phyloP scores from a whole-genome alignment of 2,113 vertebrate species.

The Pachyramphus minor region DNA sequence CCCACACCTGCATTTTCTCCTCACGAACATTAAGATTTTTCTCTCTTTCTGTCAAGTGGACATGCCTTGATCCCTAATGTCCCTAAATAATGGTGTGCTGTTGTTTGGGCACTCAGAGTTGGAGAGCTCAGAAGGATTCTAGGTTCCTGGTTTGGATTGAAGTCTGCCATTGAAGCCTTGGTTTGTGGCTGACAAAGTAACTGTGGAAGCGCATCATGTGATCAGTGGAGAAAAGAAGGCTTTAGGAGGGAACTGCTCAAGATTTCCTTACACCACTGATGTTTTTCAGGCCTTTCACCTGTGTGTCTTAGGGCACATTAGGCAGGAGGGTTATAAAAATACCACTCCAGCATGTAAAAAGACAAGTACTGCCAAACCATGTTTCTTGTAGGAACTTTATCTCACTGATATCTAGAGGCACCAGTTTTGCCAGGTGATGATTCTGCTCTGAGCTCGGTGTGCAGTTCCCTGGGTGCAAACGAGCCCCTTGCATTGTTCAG shows the following conservation, averaged over 20 bases:
- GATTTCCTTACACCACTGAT: not conserved
- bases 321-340: not conserved
- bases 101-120: not conserved
- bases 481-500: not conserved
- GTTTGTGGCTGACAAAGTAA: not conserved
- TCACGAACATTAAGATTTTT: not conserved
- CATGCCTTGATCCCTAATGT: not conserved
- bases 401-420: not conserved
- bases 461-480: not conserved
- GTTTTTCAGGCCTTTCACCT: not conserved
- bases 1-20: not conserved
- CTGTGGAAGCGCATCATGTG: not conserved
- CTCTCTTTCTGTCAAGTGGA: not conserved
- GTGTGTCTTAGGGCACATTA: not conserved
- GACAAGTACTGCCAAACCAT: not conserved
- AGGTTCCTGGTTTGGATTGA: not conserved
- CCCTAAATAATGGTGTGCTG: not conserved
- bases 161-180: not conserved
- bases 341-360: not conserved
- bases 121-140: not conserved
- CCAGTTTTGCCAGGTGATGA: not conserved
- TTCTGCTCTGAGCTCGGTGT: not conserved
- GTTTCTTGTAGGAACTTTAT: constrained; percentile 1
- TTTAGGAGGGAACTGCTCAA: not conserved
- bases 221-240: not conserved